phyloP scores from a whole-genome alignment of 2,797 vertebrate genomes.

The Alca torda region DNA sequence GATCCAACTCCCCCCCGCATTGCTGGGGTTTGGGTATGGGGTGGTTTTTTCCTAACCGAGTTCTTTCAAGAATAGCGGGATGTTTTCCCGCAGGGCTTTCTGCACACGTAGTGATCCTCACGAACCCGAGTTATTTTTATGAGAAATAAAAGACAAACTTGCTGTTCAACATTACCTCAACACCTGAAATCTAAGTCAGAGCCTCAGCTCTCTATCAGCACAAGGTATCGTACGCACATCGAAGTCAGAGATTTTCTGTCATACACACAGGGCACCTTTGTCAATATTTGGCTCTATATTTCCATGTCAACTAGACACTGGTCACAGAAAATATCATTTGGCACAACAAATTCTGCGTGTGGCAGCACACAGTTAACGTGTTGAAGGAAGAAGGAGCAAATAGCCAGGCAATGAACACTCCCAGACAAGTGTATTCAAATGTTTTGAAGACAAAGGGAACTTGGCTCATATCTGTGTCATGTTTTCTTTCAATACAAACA shows the following conservation, averaged over 20 bases:
- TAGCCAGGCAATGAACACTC: neutral
- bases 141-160: conserved; percentile 2
- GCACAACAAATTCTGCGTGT: neutral
- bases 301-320: neutral
- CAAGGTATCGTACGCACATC: neutral
- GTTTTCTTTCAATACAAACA: neutral
- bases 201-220: neutral
- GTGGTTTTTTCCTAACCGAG: neutral
- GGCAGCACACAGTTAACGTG: neutral
- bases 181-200: neutral
- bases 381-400: neutral
- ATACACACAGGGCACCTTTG: neutral
- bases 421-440: neutral
- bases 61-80: neutral
- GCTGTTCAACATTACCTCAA: neutral
- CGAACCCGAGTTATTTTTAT: neutral
- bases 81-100: neutral
- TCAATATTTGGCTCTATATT: neutral
- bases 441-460: neutral
- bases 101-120: neutral
- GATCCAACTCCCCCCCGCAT: neutral
- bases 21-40: neutral
- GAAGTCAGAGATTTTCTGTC: neutral
- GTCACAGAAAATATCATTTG: neutral
- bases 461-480: neutral